These are phyloP conservation scores for Xenentodon cancila DNA, from an alignment of 2,797 vertebrate species.

Conservation along the genomic window DNA sequence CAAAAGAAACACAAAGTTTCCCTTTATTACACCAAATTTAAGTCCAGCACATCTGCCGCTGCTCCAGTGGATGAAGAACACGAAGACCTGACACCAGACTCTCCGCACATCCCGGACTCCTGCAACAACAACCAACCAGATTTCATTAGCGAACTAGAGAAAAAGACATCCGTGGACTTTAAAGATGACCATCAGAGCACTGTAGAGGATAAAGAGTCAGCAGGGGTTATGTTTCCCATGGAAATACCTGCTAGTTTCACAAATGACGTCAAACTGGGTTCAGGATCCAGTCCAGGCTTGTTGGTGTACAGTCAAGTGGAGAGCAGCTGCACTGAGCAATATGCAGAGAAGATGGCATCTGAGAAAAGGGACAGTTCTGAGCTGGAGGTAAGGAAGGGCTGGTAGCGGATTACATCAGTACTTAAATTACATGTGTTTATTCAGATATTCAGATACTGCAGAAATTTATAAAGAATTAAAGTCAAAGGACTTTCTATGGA, in stretches of 20 bases:
- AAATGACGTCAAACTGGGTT: slow-evolving; percentile 80
- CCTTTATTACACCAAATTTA: slow-evolving; percentile 91
- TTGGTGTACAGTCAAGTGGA: slow-evolving; percentile 80
- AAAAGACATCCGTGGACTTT: slow-evolving; percentile 51
- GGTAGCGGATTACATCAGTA: too few relatives aligned
- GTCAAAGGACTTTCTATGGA: background rate
- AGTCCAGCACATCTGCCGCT: slow-evolving; percentile 72
- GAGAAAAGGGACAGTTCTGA: slow-evolving; percentile 67
- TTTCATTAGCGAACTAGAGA: slow-evolving; percentile 62
- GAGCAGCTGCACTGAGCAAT: slow-evolving; percentile 79
- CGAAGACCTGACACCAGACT: slow-evolving; percentile 70
- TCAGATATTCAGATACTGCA: background rate
- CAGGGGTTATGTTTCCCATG: slow-evolving; percentile 96
- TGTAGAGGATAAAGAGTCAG: slow-evolving; percentile 69
- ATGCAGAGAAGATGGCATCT: slow-evolving; percentile 55
- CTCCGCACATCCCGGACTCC: slow-evolving; percentile 66
- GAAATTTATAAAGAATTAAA: background rate
- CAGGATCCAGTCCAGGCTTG: slow-evolving; percentile 81
- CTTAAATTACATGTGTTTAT: background rate
- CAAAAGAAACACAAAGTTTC: slow-evolving; percentile 97
- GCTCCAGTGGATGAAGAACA: slow-evolving; percentile 77
- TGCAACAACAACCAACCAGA: slow-evolving; percentile 72
- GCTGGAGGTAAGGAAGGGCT: slow-evolving; percentile 67
- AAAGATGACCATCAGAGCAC: slow-evolving; percentile 74
- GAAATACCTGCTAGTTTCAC: slow-evolving; percentile 90